Evolutionary conservation across 1,140 invertebrate genomes (phyloP), one percentile per base, ranked within the genome.

Genomic region (Achroia grisella): DNA sequence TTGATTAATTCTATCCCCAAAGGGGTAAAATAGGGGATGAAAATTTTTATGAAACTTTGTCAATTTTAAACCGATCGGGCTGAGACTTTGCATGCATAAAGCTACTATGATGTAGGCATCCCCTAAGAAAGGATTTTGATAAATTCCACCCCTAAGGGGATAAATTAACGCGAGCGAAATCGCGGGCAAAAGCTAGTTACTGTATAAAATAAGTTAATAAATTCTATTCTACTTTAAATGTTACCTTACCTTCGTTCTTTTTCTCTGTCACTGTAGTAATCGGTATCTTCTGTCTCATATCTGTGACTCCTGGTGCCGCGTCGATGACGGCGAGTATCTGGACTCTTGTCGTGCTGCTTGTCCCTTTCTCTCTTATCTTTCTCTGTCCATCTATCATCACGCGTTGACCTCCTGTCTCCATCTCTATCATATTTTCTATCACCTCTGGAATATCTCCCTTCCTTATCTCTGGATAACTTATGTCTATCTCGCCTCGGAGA

Each of bases 351-450:
- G n/a, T 56, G 50, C 34, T 56, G 62, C 10, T 52, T 32, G 5
- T 49, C 49, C 11, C 59, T 52, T 31, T 58, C 56, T 6, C 64
- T 48, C 13, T 71, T 43, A 0, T 66, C 62, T 15, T 49, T 58
- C 14, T 83, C 81, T 6, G 59, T 37, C 4, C 69, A 57, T 27
- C 71, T 54, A 17, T 76, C 76, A 12, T 76, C 77, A 27, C 76
- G 60, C 2, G 46, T 62, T 4, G 66, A 57, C n/a, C 67, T 55
- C 32, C 81, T 62, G 35, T 77, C 76, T 0, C 58, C 15, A 11
- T 78, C 79, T 17, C 73, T 66, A 28, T 85, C 81, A 36, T 68
- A 71, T 52, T 77, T 73, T 34, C 75, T 65, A 36, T 80, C 75
- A 12, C 64, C 67, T 29, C 80, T 61, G 28, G 69, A 71, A 47